These are phyloP conservation scores for Wasmannia auropunctata DNA, from an alignment of 1,140 invertebrate species.

Conservation along the genomic window DNA sequence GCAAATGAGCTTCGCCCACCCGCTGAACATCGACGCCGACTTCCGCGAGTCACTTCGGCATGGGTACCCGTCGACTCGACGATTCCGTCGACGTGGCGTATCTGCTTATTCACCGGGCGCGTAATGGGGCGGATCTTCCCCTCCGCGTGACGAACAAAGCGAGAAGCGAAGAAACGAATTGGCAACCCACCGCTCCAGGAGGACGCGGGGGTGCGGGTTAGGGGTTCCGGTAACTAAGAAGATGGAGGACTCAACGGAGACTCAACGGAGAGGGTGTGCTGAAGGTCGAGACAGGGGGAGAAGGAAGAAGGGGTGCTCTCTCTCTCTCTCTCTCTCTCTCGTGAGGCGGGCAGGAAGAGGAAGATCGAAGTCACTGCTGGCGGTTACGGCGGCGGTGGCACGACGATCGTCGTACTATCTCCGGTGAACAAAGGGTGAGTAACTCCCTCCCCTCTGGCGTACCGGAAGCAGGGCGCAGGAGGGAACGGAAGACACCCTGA, in stretches of 20 bases:
- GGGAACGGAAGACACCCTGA: constrained; percentile 59
- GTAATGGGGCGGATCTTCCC: constrained; percentile 64
- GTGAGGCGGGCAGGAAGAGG: neutral
- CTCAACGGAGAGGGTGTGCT: constrained; percentile 44
- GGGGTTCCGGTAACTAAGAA: constrained; percentile 66
- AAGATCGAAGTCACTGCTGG: constrained; percentile 56
- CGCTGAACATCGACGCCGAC: constrained; percentile 55
- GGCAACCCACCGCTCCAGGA: constrained; percentile 57
- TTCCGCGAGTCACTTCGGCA: constrained; percentile 41
- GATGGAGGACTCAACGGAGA: constrained; percentile 52
- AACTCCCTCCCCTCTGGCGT: constrained; percentile 30
- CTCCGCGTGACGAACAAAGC: constrained; percentile 62
- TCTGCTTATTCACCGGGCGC: constrained; percentile 72
- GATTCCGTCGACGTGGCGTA: constrained; percentile 67
- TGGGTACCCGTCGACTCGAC: constrained; percentile 37
- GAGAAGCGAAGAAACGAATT: constrained; percentile 70
- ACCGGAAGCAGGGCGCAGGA: constrained; percentile 59
- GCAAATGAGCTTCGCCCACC: constrained; percentile 62
- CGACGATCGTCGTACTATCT: constrained; percentile 72
- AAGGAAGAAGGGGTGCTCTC: constrained; percentile 19
- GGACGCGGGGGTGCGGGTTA: constrained; percentile 12
- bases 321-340: neutral
- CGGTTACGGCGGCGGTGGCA: constrained; percentile 65
- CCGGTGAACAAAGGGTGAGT: constrained; percentile 70
- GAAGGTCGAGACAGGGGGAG: constrained; percentile 12